Base-by-base conservation (phyloP, 2,113 vertebrate genomes). In the Malaclemys terrapin region DNA sequence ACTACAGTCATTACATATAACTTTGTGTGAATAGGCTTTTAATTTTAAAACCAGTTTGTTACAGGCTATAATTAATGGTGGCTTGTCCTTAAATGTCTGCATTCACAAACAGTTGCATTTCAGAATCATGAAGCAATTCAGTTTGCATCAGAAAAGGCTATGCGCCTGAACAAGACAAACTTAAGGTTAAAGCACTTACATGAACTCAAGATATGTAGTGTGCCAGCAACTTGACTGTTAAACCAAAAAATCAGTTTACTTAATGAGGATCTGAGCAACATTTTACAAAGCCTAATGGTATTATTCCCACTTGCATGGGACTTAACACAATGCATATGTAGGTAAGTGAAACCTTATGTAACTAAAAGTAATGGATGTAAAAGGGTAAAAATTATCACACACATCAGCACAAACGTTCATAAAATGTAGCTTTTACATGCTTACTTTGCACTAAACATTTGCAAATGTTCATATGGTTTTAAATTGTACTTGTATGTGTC, bases 1-100 rank as follows among this genome's bases (percentile, higher is more conserved):
- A 99, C 98, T 99, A 99, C 99, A 99, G 99, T 99, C 99, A 98
- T 98, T 98, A 98, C 98, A 96, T 98, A 98, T 95, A 98, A 98
- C 97, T 98, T 97, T 91, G 98, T 98, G 98, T 98, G 98, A 98
- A 97, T 98, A 98, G 98, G 98, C 97, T 98, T 98, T 98, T 98
- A 98, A 98, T 98, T 98, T 97, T 90, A 89, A 97, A 96, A 98
- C 96, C 89, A 94, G 93, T 96, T 97, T 97, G 95, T 97, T 96
- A 53, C 92, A 98, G 98, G 96, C 94, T 96, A 76, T 97, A 96
- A 94, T 96, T 95, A 97, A 95, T 62, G 96, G 96, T 97, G 98
- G 96, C 93, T 96, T 96, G 91, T 90, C 92, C 57, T 80, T 86
- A 91, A 96, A 89, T 91, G 88, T 95, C 84, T 91, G 97, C 85